Conservation (phyloP, 2,113 vertebrate genomes). For the Pseudopodoces humilis region DNA sequence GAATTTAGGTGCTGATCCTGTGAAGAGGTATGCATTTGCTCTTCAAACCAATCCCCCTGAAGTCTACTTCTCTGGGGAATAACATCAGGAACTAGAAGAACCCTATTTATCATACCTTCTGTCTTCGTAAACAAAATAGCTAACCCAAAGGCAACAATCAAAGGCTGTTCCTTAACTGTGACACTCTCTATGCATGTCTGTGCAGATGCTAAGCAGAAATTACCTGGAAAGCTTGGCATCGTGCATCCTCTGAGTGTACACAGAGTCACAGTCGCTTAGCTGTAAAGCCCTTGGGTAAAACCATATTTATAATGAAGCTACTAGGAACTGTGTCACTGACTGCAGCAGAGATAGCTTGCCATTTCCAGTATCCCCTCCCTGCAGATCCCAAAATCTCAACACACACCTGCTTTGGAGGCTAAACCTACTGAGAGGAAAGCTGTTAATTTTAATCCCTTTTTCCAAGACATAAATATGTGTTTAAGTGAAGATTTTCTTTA, state of each 20-base stretch:
- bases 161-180: background rate
- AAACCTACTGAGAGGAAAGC: background rate
- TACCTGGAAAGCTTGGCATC: background rate
- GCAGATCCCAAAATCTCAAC: background rate
- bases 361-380: background rate
- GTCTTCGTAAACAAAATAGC: background rate
- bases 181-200: background rate
- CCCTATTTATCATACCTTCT: background rate
- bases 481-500: background rate
- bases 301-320: background rate
- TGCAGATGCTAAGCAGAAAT: background rate
- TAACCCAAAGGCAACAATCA: background rate
- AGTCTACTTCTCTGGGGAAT: background rate
- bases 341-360: background rate
- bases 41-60: background rate
- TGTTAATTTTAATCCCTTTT: background rate
- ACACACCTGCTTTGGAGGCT: background rate
- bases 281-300: conserved; percentile 21
- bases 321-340: background rate
- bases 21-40: background rate
- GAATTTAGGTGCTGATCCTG: background rate
- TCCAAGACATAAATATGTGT: background rate
- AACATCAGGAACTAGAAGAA: background rate
- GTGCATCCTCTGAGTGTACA: background rate
- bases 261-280: background rate